Evolutionary conservation across 2,888 invertebrate genomes (phyloP), one percentile per base, ranked within the genome.

Genomic region (Torymus texanus): DNA sequence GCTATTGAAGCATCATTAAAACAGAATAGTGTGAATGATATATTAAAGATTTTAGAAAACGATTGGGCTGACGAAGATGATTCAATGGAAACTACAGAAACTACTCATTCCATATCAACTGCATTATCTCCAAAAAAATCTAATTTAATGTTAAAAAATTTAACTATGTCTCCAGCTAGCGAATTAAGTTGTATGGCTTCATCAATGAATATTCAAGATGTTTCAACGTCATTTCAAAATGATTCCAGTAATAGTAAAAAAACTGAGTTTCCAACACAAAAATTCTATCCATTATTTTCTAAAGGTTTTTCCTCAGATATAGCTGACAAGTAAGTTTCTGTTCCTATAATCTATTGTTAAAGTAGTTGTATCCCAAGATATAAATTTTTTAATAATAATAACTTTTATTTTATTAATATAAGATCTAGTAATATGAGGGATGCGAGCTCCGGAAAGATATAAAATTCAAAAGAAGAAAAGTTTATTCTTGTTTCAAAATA

Each of bases 111-210:
- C 8, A 56, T 41, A 29, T 56, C 61, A 5, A 71, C 79, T 55
- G 68, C 80, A 3, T 62, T 75, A 50, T 84, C 87, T 29, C 87
- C 85, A 24, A 84, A 83, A 71, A 87, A 85, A 51, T 80, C 83
- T 53, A 77, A 84, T 55, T 67, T 84, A 0, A 71, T 85, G n/a
- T 79, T 85, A 16, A 86, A 86, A 16, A 81, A 85, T 58, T 53
- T 85, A 2, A 83, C 84, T 12, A 86, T 92, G 85, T 92, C 92
- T 2, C 92, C 92, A 3, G 91, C 91, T 10, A 92, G 91, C 53
- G 91, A 92, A 83, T 91, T 92, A 84, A 90, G 90, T 82, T 91
- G 90, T 82, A 91, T 92, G 90, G 91, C 92, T 4, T 92, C 92
- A 0, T 91, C 91, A 10, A 91, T 91, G 88, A 92, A 92, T 75